Conservation (phyloP, 1,140 invertebrate species). For the Melipona quadrifasciata region DNA sequence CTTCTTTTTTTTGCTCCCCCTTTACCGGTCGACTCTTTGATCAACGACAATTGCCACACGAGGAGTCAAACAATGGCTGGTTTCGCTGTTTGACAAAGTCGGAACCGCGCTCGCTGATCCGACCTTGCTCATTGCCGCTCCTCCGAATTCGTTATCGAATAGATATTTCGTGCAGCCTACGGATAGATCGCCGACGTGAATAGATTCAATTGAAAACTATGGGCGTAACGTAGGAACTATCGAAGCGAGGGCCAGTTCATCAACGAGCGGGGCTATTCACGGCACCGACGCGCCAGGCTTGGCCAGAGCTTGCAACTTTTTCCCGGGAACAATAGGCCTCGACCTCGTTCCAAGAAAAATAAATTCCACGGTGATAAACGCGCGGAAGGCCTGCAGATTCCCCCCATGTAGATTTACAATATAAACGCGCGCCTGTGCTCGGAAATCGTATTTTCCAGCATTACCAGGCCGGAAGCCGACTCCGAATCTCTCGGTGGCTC, state of each 20-base stretch:
- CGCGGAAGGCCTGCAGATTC: constrained; percentile 39
- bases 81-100: background rate
- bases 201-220: constrained; percentile 23
- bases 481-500: constrained; percentile 15
- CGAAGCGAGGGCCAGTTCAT: constrained; percentile 19
- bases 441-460: constrained; percentile 50
- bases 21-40: background rate
- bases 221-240: constrained; percentile 34
- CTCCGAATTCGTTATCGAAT: constrained; percentile 16
- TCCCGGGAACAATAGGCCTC: constrained; percentile 49
- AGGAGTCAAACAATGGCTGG: background rate
- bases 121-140: constrained; percentile 8
- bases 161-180: constrained; percentile 42
- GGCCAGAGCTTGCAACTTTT: background rate
- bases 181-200: background rate
- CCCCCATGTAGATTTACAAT: constrained; percentile 55
- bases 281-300: background rate
- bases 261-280: background rate
- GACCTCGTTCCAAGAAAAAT: constrained; percentile 44
- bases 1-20: background rate
- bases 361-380: constrained; percentile 56
- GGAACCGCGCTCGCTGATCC: background rate
- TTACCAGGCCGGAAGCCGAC: constrained; percentile 19
- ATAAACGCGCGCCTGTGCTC: constrained; percentile 14
- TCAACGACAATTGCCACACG: constrained; percentile 20